These are phyloP conservation scores for Nestor notabilis DNA, from an alignment of 2,113 vertebrate genomes.

Conservation along the genomic window DNA sequence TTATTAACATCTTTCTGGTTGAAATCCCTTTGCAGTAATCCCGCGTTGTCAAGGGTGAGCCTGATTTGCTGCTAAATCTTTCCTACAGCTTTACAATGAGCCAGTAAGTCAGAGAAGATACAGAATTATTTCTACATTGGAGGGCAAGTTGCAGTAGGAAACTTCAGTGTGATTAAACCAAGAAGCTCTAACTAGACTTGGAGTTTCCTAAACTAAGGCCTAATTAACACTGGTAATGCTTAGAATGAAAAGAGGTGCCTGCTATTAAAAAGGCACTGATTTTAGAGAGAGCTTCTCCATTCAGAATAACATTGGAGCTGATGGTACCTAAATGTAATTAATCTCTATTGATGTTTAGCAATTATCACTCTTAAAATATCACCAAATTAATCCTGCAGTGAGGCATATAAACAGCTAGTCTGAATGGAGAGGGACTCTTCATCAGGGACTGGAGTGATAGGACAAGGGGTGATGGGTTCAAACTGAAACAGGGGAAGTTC, in stretches of 20 bases:
- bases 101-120: neutral
- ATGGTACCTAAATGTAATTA: neutral
- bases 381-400: neutral
- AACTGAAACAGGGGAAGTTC: neutral
- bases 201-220: neutral
- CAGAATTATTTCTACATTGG: neutral
- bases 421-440: neutral
- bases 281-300: neutral
- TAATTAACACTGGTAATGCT: constrained; percentile 9
- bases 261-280: neutral
- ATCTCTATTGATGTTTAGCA: neutral
- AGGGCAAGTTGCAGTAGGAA: neutral
- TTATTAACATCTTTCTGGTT: constrained; percentile 69
- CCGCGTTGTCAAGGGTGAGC: constrained; percentile 6
- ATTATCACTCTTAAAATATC: neutral
- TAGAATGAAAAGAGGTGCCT: neutral
- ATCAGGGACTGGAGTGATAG: neutral
- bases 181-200: neutral
- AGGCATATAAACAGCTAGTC: neutral
- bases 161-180: neutral
- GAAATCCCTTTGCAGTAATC: constrained; percentile 31
- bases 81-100: neutral
- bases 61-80: constrained; percentile 41
- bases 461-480: neutral
- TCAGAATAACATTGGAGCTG: neutral